A percentile compares a stretch with the other conserved stretches of the same genome.
Evolutionary conservation across 2,888 invertebrate species (phyloP).

Genomic region (Epirrita christyi): DNA sequence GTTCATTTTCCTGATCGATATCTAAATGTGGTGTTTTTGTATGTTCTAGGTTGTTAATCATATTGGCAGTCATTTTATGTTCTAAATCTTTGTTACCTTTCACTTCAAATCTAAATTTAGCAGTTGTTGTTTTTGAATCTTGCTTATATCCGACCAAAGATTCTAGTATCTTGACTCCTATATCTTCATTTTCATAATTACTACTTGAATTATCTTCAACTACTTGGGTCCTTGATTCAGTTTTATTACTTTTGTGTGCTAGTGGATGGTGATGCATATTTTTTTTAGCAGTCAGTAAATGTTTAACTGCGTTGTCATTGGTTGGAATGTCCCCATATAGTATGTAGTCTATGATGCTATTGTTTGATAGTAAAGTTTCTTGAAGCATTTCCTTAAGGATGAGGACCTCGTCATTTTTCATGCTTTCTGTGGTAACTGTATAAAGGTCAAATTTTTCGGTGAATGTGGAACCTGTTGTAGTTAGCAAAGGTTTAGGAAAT

Average conservation of each 20-base stretch:
- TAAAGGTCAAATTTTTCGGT: neutral
- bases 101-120: neutral
- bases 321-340: slow-evolving; percentile 9
- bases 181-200: slow-evolving; percentile 5
- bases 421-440: neutral
- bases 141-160: slow-evolving; percentile 5
- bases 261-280: neutral
- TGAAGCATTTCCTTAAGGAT: slow-evolving; percentile 18
- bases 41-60: neutral
- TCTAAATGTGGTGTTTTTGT: neutral
- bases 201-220: neutral
- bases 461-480: neutral
- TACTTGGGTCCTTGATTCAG: neutral
- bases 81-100: neutral
- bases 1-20: neutral
- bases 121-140: neutral
- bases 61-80: neutral
- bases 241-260: neutral
- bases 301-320: neutral
- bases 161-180: slow-evolving; percentile 14
- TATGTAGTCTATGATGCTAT: slow-evolving; percentile 20
- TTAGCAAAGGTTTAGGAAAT: neutral
- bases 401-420: slow-evolving; percentile 4
- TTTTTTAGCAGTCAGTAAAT: slow-evolving; percentile 2
- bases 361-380: slow-evolving; percentile 16